These are phyloP conservation scores for Phoebastria nigripes DNA, from an alignment of 2,797 vertebrate genomes.

Conservation along the genomic window DNA sequence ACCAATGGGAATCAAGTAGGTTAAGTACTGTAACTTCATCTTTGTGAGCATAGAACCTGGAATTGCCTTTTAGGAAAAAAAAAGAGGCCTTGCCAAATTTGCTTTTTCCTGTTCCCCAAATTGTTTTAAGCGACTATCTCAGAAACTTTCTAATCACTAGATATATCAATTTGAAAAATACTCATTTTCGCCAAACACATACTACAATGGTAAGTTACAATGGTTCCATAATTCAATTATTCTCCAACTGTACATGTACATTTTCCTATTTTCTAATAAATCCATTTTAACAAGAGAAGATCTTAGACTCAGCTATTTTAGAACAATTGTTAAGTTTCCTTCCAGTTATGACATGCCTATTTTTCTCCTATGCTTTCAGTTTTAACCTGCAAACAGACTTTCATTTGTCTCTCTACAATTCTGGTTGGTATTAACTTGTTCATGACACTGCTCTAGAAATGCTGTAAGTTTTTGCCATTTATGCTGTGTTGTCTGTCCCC, in stretches of 20 bases:
- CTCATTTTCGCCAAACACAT: not conserved
- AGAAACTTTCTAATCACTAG: not conserved
- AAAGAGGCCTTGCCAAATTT: not conserved
- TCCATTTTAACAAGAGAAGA: not conserved
- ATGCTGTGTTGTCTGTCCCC: not conserved
- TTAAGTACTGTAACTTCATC: not conserved
- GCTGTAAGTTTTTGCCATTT: not conserved
- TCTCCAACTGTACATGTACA: not conserved
- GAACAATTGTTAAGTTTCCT: not conserved
- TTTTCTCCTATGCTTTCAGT: not conserved
- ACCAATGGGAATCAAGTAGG: not conserved
- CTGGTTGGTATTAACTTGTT: not conserved
- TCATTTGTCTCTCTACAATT: not conserved
- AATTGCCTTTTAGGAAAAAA: not conserved
- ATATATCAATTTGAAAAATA: not conserved
- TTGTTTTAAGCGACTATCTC: not conserved
- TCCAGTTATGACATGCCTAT: not conserved
- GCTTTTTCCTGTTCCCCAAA: not conserved
- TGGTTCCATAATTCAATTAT: not conserved
- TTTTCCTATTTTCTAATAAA: not conserved
- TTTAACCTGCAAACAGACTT: not conserved
- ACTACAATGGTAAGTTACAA: not conserved
- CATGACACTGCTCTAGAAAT: not conserved
- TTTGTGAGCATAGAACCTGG: not conserved
- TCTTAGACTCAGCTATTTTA: not conserved